Base-by-base conservation (phyloP, 2,888 invertebrate species). In the Thymelicus sylvestris region DNA sequence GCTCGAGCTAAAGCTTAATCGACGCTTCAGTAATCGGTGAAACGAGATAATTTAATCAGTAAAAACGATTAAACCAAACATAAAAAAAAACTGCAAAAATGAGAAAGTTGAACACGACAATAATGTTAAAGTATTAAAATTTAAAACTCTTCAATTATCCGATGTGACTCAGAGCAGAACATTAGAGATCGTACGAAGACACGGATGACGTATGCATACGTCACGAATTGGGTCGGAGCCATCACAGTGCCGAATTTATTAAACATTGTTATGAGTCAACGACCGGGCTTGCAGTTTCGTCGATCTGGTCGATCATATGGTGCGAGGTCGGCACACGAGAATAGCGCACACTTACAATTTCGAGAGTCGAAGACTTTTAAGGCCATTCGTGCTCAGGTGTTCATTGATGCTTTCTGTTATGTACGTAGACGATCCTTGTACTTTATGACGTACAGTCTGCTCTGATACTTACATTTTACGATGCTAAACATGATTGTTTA, bases 291-390 rank as follows among this genome's bases (percentile, higher is more conserved):
- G 82, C 83, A 79, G 80, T 83, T 81, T 82, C 83, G 80, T 76
- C 83, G 83, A 86, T 89, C 88, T 82, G 83, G 80, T 76, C 83
- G 83, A 86, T 89, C 88, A 89, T 90, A 88, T 89, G 88, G 85
- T 79, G 74, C 81, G 89, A 89, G 90, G 90, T 89, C 88, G 83
- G 85, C 82, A 87, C 85, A 86, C 89, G 83, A 78, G 80, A 81
- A 83, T 80, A 82, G 82, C 81, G 80, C 62, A 62, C 57, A 69
- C 67, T 57, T 31, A 67, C 19, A 62, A 12, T 10, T 47, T 13
- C 24, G 57, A 63, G 57, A 57, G 19, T 57, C 61, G 52, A 63
- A 47, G 57, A 48, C 78, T 80, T 81, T 84, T 90, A 91, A 91
- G 91, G 91, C 88, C 91, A 84, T 80, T 77, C 73, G 75, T 39